phyloP scores from a whole-genome alignment of 2,797 vertebrate genomes.

The Passerculus sandwichensis region DNA sequence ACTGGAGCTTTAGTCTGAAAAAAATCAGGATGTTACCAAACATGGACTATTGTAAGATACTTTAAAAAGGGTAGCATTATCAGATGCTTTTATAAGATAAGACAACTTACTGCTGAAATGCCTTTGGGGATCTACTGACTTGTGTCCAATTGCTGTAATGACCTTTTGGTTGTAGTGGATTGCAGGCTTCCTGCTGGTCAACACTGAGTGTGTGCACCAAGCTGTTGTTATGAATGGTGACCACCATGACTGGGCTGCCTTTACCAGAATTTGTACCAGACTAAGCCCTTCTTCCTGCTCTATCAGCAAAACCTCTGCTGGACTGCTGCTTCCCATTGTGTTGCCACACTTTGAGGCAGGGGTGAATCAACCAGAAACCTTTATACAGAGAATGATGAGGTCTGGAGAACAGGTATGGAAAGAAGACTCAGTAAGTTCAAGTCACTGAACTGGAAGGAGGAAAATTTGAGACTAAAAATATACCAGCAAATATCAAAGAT shows the following conservation, averaged over 20 bases:
- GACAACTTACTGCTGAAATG: neutral
- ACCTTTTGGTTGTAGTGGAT: neutral
- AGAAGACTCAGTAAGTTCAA: neutral
- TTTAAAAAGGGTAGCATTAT: neutral
- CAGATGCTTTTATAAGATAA: neutral
- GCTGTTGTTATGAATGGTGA: neutral
- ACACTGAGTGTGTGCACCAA: neutral
- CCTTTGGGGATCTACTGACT: neutral
- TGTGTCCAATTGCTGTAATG: neutral
- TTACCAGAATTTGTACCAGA: neutral
- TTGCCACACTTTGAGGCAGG: neutral
- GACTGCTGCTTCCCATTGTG: neutral
- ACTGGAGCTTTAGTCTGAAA: neutral
- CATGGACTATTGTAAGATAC: neutral
- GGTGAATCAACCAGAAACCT: neutral
- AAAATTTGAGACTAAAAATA: neutral
- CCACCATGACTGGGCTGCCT: neutral
- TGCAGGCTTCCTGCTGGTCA: neutral
- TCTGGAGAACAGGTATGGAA: neutral
- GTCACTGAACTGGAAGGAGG: neutral
- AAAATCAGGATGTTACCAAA: neutral
- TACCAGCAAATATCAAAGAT: neutral
- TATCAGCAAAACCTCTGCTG: neutral
- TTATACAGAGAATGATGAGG: fast-evolving
- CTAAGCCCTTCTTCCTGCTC: neutral